Conservation (phyloP, 1,140 invertebrate species). For the Halyomorpha halys region DNA sequence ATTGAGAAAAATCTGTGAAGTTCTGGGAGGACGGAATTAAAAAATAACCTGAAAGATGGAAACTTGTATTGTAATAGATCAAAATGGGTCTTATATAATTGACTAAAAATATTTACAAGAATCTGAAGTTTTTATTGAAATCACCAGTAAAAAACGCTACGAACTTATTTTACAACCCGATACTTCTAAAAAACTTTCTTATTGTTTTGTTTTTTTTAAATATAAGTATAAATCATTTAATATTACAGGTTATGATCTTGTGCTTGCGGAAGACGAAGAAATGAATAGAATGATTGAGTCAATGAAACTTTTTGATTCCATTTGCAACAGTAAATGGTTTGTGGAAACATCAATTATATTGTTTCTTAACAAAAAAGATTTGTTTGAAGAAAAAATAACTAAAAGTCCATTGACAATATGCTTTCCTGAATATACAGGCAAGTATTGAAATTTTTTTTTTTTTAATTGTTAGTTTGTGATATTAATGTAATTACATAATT, state of each 20-base stretch:
- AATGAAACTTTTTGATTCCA: conserved; percentile 90
- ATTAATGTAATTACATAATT: conserved; percentile 3
- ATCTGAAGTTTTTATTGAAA: no score
- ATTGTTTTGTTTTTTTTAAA: no score
- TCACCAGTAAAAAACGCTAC: no score
- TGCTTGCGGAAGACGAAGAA: conserved; percentile 57
- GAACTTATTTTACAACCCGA: no score
- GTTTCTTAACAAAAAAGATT: conserved; percentile 93
- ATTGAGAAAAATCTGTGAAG: no score
- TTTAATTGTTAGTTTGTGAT: neutral
- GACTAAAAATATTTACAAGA: no score
- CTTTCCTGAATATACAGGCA: conserved; percentile 87
- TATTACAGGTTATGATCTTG: conserved; percentile 56
- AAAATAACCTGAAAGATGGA: no score
- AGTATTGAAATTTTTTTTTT: conserved; percentile 25
- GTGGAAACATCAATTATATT: conserved; percentile 95
- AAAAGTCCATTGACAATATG: conserved; percentile 86
- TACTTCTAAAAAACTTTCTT: no score
- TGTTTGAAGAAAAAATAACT: conserved; percentile 87
- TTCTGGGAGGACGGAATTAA: no score
- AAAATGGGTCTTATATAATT: neutral
- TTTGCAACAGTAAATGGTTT: conserved; percentile 98
- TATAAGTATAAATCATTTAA: neutral
- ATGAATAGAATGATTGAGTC: conserved; percentile 81
- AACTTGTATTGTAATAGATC: no score